Evolutionary conservation across 2,888 invertebrate genomes (phyloP).

Genomic region (Coenonympha glycerion): DNA sequence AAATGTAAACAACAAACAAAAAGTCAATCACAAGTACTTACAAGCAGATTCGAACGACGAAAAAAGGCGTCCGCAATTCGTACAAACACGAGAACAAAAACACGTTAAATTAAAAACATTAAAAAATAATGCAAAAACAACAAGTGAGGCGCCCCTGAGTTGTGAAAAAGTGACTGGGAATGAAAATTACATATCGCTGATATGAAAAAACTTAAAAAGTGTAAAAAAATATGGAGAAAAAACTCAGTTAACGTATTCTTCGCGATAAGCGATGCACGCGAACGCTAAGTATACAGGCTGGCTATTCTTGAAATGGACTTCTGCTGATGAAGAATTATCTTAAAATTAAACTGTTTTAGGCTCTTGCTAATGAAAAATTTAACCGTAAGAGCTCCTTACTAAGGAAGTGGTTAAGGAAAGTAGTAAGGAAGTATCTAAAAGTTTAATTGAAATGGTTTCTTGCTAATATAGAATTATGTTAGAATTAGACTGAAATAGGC

Average conservation of each 20-base stretch:
- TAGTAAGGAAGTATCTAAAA: too few species aligned
- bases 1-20: slow-evolving; percentile 30
- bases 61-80: neutral
- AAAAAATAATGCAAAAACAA: slow-evolving; percentile 19
- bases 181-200: slow-evolving; percentile 54
- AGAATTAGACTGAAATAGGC: too few species aligned
- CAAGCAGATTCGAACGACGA: neutral
- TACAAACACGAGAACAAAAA: slow-evolving; percentile 8
- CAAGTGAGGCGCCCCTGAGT: slow-evolving; percentile 50
- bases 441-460: too few species aligned
- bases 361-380: too few species aligned
- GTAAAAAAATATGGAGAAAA: slow-evolving; percentile 35
- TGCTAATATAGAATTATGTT: too few species aligned
- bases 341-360: too few species aligned
- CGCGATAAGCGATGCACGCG: slow-evolving; percentile 50
- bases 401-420: too few species aligned
- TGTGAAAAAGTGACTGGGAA: slow-evolving; percentile 54
- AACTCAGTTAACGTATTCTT: slow-evolving; percentile 41
- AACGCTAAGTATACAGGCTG: slow-evolving; percentile 18
- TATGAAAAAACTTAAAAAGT: slow-evolving; percentile 60
- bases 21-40: too few species aligned
- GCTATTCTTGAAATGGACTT: slow-evolving; percentile 27
- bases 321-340: too few species aligned
- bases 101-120: slow-evolving; percentile 23
- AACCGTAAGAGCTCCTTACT: too few species aligned